Base-by-base conservation (phyloP, 1,140 invertebrate genomes). In the Anastrepha ludens region DNA sequence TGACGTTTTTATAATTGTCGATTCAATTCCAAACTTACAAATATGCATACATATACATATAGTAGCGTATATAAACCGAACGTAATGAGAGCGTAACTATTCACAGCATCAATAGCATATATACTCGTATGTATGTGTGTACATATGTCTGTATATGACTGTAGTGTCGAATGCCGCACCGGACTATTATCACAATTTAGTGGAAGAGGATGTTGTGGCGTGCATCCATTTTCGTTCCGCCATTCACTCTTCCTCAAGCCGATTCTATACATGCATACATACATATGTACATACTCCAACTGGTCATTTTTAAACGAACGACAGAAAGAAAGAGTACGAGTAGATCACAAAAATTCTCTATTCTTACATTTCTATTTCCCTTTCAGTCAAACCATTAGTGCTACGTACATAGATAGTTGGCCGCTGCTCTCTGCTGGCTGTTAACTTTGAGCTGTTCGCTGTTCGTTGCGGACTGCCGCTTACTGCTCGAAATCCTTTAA, bases 401-500 rank as follows among this genome's bases (percentile, higher is more conserved):
- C 44, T 74, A 6, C 29, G 29, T 29, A 29, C 29, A 29, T 29
- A 29, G 0, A 1, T 29, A 29, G 15, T 41, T 74, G 11, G 70
- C 70, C 74, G 20, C 47, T 58, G 67, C 41, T 55, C 50, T 4
- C 8, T 50, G 44, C n/a, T 55, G 8, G 47, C 44, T 58, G 74
- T 67, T 39, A 67, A 17, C 20, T 78, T 47, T 17, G 9, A 4
- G 8, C n/a, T 15, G 15, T 29, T 29, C n/a, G 47, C 44, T 58
- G 74, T 67, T 39, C 20, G 47, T n/a, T 78, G 70, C n/a, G 9
- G 9, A 5, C n/a, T 15, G 15, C 70, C n/a, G 47, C 15, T 20
- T 78, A 47, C 74, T n/a, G 74, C 17, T 81, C 47, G 74, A 81
- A 81, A 81, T 81, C 47, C 74, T 81, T 81, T 81, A 81, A 81